A percentile compares a stretch with the other conserved stretches of the same genome.
These are phyloP conservation scores for Drosophila nigritarsus DNA, from an alignment of 2,888 invertebrate species.

Conservation along the genomic window DNA sequence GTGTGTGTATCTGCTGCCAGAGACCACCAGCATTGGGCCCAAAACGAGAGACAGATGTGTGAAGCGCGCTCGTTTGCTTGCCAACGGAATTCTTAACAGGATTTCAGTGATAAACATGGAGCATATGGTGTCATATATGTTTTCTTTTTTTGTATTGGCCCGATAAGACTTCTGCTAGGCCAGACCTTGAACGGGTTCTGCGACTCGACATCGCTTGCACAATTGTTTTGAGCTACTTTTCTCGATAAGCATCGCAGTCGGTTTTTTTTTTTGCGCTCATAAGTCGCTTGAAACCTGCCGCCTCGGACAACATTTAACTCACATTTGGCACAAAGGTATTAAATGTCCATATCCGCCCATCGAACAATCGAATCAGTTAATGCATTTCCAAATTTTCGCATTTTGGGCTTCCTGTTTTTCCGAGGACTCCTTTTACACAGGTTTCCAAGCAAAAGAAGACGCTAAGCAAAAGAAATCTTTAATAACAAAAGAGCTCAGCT, in stretches of 20 bases:
- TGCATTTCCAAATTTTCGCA: slow-evolving; percentile 44
- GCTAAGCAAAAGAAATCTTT: background rate
- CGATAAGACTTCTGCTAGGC: slow-evolving; percentile 6
- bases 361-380: slow-evolving; percentile 66
- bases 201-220: slow-evolving; percentile 30
- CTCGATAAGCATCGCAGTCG: slow-evolving; percentile 47
- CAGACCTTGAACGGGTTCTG: slow-evolving; percentile 22
- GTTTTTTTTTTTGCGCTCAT: background rate
- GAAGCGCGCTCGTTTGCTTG: slow-evolving; percentile 61
- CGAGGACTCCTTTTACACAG: slow-evolving; percentile 41
- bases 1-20: background rate
- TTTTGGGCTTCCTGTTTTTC: slow-evolving; percentile 28
- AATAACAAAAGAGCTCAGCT: slow-evolving; percentile 25
- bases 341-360: slow-evolving; percentile 78
- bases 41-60: slow-evolving; percentile 68
- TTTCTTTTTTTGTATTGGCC: background rate
- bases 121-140: slow-evolving; percentile 60
- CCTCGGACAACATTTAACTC: slow-evolving; percentile 61
- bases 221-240: slow-evolving; percentile 27
- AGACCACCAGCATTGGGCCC: slow-evolving; percentile 57
- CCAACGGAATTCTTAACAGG: slow-evolving; percentile 49
- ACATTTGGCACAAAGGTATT: slow-evolving; percentile 70
- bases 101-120: slow-evolving; percentile 55
- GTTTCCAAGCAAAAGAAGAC: slow-evolving; percentile 37
- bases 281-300: slow-evolving; percentile 53